Base-by-base conservation (phyloP, 2,113 vertebrate genomes). In the Hippocampus zosterae region DNA sequence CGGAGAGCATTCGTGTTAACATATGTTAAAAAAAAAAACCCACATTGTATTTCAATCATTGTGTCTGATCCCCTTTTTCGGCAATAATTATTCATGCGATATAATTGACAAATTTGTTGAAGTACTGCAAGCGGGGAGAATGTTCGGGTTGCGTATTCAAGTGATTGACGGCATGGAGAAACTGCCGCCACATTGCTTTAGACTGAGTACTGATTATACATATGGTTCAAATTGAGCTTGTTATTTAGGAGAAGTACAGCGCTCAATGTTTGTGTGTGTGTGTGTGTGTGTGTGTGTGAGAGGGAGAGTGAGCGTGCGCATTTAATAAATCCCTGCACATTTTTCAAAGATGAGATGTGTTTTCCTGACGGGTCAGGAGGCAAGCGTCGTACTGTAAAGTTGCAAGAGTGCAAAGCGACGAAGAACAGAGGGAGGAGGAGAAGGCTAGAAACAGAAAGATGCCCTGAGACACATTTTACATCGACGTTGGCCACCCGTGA, bases 181-280 rank as follows among this genome's bases (percentile, higher is more conserved):
- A 65, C 82, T 75, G 84, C 84, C 71, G 74, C 72, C 81, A 78
- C 81, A 72, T 67, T 77, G 84, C 81, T 83, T 81, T 69, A 84
- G 74, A 77, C 83, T 68, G 83, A 84, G 83, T 78, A 79, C 81
- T 89, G 89, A 92, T 91, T 91, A 84, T 88, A 88, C 91, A 92
- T 92, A 79, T 93, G 92, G 86, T 91, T 93, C 92, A 91, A 92
- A 92, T 92, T 92, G 87, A 89, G 86, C 84, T 80, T 87, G 90
- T 86, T 93, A 90, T 92, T 91, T 76, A 52, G 88, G 61, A 79
- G 71, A 89, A 78, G 70, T 53, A 71, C 73, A 74, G 77, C 81
- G 75, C 81, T 70, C 81, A 77, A 73, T 71, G 56, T 76, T 70
- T 75, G 62, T 73, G 65, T 71, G 70, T 59, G 74, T 75, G 78